Evolutionary conservation across 2,797 vertebrate genomes (phyloP), one percentile per base, ranked within the genome.

Genomic region (Sebastiscus tertius): DNA sequence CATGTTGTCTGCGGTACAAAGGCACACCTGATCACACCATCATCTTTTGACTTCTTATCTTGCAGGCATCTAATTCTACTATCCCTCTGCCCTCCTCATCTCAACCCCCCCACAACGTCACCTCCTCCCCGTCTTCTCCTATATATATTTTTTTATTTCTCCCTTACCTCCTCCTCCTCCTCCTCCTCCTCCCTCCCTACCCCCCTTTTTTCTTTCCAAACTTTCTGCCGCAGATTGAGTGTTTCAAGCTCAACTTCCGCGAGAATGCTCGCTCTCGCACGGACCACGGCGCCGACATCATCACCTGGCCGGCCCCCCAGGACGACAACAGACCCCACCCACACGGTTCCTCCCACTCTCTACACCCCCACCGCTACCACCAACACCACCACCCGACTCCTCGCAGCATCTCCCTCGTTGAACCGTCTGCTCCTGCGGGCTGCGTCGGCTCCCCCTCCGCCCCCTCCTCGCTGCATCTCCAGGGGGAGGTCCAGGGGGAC

Each of bases 31-130:
- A 95, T 93, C 89, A 83, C 83, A 65, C 71, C 85, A 24, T 92
- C 91, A 87, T 95, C 89, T 96, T 89, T 87, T 88, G 96, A 95
- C 96, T 97, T 98, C 91, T 98, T 98, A 97, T 98, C 95, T 99
- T 99, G 94, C 98, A 99, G 98, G 98, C 98, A 96, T 99, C 96
- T 99, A 99, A 99, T 88, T 97, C 97, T 97, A 92, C 97, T 97
- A 90, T 97, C 97, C 95, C 96, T 97, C 96, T 94, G 94, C 95
- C 92, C 91, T 87, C 93, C 90, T 94, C 93, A 90, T 90, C 88
- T 93, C 94, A 73, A 85, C 82, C 79, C 75, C 81, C 82, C 90
- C 73, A 67, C 88, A 81, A 91, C 75, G 78, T 72, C 82, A 52
- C 73, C 61, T 65, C 81, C 76, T 31, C 56, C 69, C 89, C 62